A percentile compares a stretch with the other conserved stretches of the same genome.
phyloP scores from a whole-genome alignment of 2,113 vertebrate genomes.

The Anseranas semipalmata region DNA sequence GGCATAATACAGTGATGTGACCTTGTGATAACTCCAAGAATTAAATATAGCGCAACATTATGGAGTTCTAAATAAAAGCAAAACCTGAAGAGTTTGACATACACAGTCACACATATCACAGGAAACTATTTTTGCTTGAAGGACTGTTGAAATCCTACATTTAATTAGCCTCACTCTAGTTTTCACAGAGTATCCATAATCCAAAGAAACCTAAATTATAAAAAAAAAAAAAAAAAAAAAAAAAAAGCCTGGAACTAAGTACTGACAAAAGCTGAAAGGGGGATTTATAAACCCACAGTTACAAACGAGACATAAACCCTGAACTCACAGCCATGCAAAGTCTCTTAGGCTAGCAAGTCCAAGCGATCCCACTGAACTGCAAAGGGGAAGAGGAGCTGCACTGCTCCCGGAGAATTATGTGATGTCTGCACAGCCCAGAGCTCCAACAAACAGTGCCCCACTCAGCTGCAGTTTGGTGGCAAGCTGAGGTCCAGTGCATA shows the following conservation, averaged over 20 bases:
- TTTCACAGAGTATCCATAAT: background rate
- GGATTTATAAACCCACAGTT: background rate
- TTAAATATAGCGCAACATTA: background rate
- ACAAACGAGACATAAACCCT: background rate
- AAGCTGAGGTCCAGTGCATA: background rate
- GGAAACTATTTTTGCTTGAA: slow-evolving; percentile 4
- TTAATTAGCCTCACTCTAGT: background rate
- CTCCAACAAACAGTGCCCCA: background rate
- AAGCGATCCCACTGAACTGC: background rate
- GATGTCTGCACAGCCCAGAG: background rate
- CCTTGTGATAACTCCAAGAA: background rate
- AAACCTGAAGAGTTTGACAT: background rate
- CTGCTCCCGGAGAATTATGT: background rate
- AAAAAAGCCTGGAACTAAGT: background rate
- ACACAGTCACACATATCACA: background rate
- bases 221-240: background rate
- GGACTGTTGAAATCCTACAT: background rate
- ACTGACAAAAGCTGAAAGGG: background rate
- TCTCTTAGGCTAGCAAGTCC: background rate
- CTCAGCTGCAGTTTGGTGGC: background rate
- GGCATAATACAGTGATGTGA: background rate
- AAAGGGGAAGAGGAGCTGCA: background rate
- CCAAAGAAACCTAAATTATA: background rate
- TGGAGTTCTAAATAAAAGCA: slow-evolving; percentile 17
- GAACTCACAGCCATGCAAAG: background rate